Base-by-base conservation (phyloP, 2,113 vertebrate genomes). In the Pterocles orientalis region DNA sequence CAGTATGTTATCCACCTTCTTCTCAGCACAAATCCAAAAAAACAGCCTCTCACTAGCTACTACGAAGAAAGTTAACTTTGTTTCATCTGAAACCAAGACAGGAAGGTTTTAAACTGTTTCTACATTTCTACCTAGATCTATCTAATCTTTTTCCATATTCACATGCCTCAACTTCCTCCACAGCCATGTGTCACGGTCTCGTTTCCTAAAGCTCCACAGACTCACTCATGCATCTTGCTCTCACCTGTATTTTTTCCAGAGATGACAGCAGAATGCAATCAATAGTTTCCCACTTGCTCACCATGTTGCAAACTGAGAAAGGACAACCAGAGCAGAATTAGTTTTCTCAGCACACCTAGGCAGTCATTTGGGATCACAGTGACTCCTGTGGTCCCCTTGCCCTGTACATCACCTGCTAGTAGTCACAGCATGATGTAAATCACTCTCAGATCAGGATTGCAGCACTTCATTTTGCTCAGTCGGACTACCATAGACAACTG, bases 401-500 rank as follows among this genome's bases (percentile, higher is more conserved):
- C 39, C 50, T 50, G 24, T 25, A 36, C 16, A 4, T 57, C 53
- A 60, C 8, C 13, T 62, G 10, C 72, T 41, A 23, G 51, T 36
- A 23, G 51, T 43, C 62, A 31, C 57, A 53, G n/a, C 0, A 0
- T 21, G 6, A 2, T 66, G 45, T 12, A 36, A 88, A 14, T 33
- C 43, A 28, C 36, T 41, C 23, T 34, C 36, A 33, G 47, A 58
- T n/a, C 19, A 47, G 34, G 45, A 47, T 1, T 60, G 14, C 25
- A 54, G 10, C 0, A 1, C 11, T 75, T 70, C 5, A 3, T 62
- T 33, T 56, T n/a, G 10, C n/a, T 89, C 34, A 26, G 20, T 54
- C 1, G 1, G 41, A 24, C 14, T 77, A 48, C 16, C 3, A 58
- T 2, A 70, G 10, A 62, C 1, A 86, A 43, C 24, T 24, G 7